Percentiles rank a stretch among this genome's conserved stretches.
phyloP scores from a whole-genome alignment of 2,888 invertebrate species.

The Amiota minor region DNA sequence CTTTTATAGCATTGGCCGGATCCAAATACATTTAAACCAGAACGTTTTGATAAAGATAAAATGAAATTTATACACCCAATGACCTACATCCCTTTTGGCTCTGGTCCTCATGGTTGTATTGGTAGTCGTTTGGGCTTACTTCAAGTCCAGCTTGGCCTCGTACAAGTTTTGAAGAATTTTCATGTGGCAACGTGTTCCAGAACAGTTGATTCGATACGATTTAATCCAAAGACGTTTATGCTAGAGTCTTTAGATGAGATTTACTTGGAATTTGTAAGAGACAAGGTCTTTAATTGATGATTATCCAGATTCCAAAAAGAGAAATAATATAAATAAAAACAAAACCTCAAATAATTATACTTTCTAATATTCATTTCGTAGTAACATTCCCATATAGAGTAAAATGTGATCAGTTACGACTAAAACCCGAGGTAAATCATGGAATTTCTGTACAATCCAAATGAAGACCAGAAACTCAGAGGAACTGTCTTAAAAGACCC shows the following conservation, averaged over 20 bases:
- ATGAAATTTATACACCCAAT: constrained; percentile 55
- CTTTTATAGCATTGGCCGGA: constrained; percentile 65
- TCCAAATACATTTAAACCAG: constrained; percentile 65
- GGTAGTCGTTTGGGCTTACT: constrained; percentile 70
- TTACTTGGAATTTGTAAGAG: constrained; percentile 54
- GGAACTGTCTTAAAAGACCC: too few species aligned
- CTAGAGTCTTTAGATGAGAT: constrained; percentile 65
- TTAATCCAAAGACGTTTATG: constrained; percentile 67
- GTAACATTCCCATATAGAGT: too few species aligned
- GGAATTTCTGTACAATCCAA: too few species aligned
- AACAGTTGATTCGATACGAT: constrained; percentile 60
- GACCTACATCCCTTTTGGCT: constrained; percentile 69
- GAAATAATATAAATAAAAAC: too few species aligned
- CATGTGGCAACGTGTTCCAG: constrained; percentile 54
- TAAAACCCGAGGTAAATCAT: too few species aligned
- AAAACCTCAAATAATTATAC: too few species aligned
- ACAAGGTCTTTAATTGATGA: constrained; percentile 34
- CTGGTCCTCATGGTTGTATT: constrained; percentile 70
- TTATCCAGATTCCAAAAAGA: not conserved
- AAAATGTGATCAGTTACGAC: too few species aligned
- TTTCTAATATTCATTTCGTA: too few species aligned
- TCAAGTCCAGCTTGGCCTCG: constrained; percentile 67
- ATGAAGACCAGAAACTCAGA: too few species aligned
- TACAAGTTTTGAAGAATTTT: constrained; percentile 58
- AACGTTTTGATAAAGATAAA: constrained; percentile 60